These are phyloP conservation scores for Phylloscopus collybita DNA, from an alignment of 2,797 vertebrate genomes.

Conservation along the genomic window DNA sequence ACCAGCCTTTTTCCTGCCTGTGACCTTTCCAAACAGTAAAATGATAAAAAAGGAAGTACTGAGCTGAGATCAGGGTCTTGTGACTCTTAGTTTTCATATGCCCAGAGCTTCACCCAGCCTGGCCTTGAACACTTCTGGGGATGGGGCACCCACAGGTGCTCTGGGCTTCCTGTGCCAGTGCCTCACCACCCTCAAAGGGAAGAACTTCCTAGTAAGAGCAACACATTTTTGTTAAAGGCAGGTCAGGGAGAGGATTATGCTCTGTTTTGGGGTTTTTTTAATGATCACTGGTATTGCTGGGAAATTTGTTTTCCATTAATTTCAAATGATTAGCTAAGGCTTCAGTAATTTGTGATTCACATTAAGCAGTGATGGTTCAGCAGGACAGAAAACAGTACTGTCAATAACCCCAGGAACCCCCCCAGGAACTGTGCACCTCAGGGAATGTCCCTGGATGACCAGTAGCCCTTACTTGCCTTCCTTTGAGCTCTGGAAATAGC, in stretches of 20 bases:
- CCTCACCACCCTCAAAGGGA: background rate
- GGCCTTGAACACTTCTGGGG: background rate
- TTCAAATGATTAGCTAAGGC: background rate
- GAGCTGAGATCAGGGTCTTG: background rate
- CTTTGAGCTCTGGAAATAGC: background rate
- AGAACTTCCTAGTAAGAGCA: background rate
- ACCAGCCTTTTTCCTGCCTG: background rate
- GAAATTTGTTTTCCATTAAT: background rate
- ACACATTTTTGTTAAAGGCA: background rate
- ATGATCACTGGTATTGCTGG: background rate
- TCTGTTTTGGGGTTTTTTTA: background rate
- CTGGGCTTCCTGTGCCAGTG: background rate
- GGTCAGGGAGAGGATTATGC: background rate
- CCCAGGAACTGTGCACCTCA: background rate
- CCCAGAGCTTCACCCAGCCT: background rate
- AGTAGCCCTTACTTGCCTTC: background rate
- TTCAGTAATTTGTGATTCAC: background rate
- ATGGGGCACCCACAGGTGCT: background rate
- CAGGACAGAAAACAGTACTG: background rate
- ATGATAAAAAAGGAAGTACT: background rate
- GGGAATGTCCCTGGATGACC: background rate
- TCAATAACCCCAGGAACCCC: fast-evolving
- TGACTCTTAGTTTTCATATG: background rate
- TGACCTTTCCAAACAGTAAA: background rate
- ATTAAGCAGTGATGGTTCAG: background rate